Conservation (phyloP, 2,888 invertebrate genomes). For the Rhingia campestris region DNA sequence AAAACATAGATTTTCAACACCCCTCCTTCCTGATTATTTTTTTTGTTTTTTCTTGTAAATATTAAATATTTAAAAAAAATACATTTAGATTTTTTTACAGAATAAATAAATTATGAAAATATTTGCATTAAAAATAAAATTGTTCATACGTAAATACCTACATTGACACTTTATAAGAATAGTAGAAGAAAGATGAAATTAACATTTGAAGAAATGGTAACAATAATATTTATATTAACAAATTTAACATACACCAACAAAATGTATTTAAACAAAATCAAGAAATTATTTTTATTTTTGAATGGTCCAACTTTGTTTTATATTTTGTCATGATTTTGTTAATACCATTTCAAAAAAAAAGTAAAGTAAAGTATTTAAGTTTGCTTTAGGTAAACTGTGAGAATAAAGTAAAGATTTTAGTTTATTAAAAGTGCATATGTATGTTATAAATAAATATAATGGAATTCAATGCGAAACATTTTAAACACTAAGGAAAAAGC, state of each 20-base stretch:
- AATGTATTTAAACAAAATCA: conserved; percentile 24
- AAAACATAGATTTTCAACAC: conserved; percentile 69
- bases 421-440: conserved; percentile 24
- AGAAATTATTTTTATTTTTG: conserved; percentile 5
- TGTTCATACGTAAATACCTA: conserved; percentile 22
- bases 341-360: not conserved
- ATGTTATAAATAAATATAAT: conserved; percentile 1
- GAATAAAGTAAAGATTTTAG: conserved; percentile 8
- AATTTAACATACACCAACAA: conserved; percentile 49
- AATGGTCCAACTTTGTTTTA: not conserved
- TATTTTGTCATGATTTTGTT: conserved; percentile 6
- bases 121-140: conserved; percentile 21
- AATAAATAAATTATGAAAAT: conserved; percentile 10
- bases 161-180: conserved; percentile 27
- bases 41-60: conserved; percentile 24
- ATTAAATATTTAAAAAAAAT: conserved; percentile 28
- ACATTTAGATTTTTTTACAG: conserved; percentile 33
- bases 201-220: conserved; percentile 34
- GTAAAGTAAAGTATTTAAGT: not conserved
- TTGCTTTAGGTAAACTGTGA: conserved; percentile 9
- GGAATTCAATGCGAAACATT: not conserved
- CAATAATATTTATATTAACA: conserved; percentile 38
- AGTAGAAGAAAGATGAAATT: conserved; percentile 26
- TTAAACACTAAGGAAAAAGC: not conserved
- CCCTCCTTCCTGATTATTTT: conserved; percentile 64